These are phyloP conservation scores for Drosophila siamana DNA, from an alignment of 2,888 invertebrate species.

Conservation along the genomic window DNA sequence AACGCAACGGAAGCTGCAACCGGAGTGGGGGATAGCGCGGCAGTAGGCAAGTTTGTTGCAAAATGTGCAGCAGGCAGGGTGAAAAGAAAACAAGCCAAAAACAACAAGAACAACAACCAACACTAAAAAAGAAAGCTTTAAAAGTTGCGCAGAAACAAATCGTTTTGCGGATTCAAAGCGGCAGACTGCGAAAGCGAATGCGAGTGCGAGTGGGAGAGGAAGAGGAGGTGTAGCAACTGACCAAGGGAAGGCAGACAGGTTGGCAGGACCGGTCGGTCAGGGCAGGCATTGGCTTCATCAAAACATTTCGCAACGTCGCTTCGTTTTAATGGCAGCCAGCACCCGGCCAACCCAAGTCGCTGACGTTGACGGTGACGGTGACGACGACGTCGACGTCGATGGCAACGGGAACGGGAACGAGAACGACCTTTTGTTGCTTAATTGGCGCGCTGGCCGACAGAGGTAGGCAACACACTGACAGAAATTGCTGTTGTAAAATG, in stretches of 20 bases:
- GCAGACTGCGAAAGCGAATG: background rate
- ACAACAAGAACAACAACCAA: slow-evolving; percentile 5
- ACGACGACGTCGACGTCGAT: slow-evolving; percentile 4
- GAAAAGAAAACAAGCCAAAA: slow-evolving; percentile 7
- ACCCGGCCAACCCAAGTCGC: slow-evolving; percentile 29
- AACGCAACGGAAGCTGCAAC: slow-evolving; percentile 29
- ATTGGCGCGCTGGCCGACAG: slow-evolving; percentile 65
- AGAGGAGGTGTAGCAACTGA: slow-evolving; percentile 26
- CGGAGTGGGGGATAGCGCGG: slow-evolving; percentile 15
- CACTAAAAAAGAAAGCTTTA: slow-evolving; percentile 27
- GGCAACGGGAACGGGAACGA: slow-evolving; percentile 31
- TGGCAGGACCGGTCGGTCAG: background rate
- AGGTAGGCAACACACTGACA: slow-evolving; percentile 20
- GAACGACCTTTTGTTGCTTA: slow-evolving; percentile 70
- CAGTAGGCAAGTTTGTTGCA: slow-evolving; percentile 59
- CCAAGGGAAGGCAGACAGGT: background rate
- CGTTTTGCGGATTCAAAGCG: slow-evolving; percentile 22
- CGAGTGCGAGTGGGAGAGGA: background rate
- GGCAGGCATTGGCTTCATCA: slow-evolving; percentile 62
- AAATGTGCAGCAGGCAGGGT: slow-evolving; percentile 63
- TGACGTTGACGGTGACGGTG: background rate
- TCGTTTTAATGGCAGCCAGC: slow-evolving; percentile 68
- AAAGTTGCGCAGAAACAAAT: slow-evolving; percentile 43
- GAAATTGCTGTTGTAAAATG: slow-evolving; percentile 17
- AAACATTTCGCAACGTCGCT: slow-evolving; percentile 65